Conservation (phyloP, 2,888 invertebrate genomes). For the Scotopteryx bipunctaria region DNA sequence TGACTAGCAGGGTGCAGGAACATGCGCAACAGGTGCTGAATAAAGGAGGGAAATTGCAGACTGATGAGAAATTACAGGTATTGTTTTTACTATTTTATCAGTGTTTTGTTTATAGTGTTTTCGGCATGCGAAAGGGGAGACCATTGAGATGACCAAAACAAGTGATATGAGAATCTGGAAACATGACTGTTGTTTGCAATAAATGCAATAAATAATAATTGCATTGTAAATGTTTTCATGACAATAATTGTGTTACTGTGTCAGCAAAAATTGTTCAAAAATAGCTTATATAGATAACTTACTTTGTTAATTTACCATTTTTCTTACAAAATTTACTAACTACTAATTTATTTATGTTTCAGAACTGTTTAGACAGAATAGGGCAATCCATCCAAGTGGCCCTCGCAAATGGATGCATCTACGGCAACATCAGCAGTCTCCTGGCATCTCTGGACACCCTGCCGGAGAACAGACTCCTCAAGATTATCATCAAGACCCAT, state of each 20-base stretch:
- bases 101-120: too few relatives aligned
- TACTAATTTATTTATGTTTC: slow-evolving; percentile 47
- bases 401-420: slow-evolving; percentile 89
- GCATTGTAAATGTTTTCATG: too few relatives aligned
- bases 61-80: slow-evolving; percentile 71
- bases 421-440: slow-evolving; percentile 89
- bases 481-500: slow-evolving; percentile 85
- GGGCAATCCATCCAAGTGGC: slow-evolving; percentile 93
- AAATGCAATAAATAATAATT: too few relatives aligned
- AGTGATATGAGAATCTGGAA: too few relatives aligned
- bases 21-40: slow-evolving; percentile 64
- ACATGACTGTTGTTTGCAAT: too few relatives aligned
- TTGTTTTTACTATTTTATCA: too few relatives aligned
- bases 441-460: slow-evolving; percentile 84
- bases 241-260: too few relatives aligned
- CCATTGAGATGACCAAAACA: too few relatives aligned
- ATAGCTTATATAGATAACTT: too few relatives aligned
- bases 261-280: too few relatives aligned
- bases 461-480: slow-evolving; percentile 85
- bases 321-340: neutral
- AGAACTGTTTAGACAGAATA: slow-evolving; percentile 88
- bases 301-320: too few relatives aligned
- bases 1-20: slow-evolving; percentile 73
- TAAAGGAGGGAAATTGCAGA: slow-evolving; percentile 61
- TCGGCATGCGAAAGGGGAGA: too few relatives aligned